Evolutionary conservation across 1,140 invertebrate species (phyloP), one percentile per base, ranked within the genome.

Genomic region (Galendromus occidentalis): DNA sequence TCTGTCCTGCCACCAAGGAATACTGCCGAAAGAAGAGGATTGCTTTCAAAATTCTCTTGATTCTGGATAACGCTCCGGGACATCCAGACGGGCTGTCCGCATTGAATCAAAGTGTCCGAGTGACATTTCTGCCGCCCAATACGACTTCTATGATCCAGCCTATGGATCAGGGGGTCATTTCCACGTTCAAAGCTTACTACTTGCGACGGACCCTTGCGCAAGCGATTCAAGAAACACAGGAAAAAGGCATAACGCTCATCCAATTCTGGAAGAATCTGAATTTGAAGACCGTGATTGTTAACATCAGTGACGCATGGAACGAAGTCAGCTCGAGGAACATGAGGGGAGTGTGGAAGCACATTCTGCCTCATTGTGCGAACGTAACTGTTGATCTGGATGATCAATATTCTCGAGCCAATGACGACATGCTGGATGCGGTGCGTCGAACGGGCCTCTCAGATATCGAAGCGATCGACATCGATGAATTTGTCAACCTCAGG

Each of bases 131-230:
- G 28, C 76, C 77, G 42, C 69, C 75, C 30, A 79, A 80, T 68
- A 74, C 73, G 9, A 78, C 76, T 30, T 69, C 72, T 20, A 69
- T 75, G 55, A 66, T 79, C 14, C 77, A 80, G 68, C 74, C 76
- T n/a, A 75, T 79, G 72, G 75, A 79, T 71, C 74, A 76, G 70
- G 74, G 73, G 20, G 74, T 76, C 44, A 80, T 79, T 66, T 69
- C 66, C n/a, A 70, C 69, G 30, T 70, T 74, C 17, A 75, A 75
- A 69, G 33, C 33, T 39, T 59, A 39, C 41, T 63, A 65, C 22
- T 33, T 65, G 29, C 44, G 42, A 44, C 44, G 64, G 44, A 64
- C 0, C 14, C 33, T 33, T 30, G 14, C 14, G 1, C 63, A 66
- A 42, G n/a, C 63, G 44, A 20, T 39, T 42, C 47, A 45, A 51